These are phyloP conservation scores for Furcula furcula DNA, from an alignment of 2,888 invertebrate species.

Conservation along the genomic window DNA sequence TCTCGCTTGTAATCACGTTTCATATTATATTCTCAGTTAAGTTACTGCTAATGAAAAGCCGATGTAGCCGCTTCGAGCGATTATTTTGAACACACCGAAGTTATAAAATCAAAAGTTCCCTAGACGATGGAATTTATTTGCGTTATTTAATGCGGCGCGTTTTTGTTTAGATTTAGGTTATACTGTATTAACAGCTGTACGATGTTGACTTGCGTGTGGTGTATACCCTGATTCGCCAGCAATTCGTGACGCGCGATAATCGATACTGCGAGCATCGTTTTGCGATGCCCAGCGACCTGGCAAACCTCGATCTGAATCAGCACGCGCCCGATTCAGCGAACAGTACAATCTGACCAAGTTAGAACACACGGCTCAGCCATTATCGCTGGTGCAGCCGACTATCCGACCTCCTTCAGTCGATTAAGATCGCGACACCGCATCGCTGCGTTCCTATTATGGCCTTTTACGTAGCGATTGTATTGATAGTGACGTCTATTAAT, in stretches of 20 bases:
- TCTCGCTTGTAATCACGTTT: constrained; percentile 39
- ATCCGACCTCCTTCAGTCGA: constrained; percentile 37
- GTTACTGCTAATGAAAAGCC: constrained; percentile 73
- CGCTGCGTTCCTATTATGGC: constrained; percentile 56
- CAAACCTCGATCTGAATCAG: constrained; percentile 72
- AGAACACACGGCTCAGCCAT: constrained; percentile 38
- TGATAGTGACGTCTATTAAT: constrained; percentile 60
- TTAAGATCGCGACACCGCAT: constrained; percentile 54
- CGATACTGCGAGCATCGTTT: constrained; percentile 52
- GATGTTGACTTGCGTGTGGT: constrained; percentile 38
- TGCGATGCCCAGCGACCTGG: constrained; percentile 52
- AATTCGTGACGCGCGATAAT: constrained; percentile 56
- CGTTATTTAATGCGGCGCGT: constrained; percentile 1
- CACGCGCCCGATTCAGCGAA: constrained; percentile 60
- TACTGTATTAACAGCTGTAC: constrained; percentile 24
- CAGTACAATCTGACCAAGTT: constrained; percentile 51
- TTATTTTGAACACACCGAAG: constrained; percentile 31
- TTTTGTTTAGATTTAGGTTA: no score
- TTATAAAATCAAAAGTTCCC: not conserved
- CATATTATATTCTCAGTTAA: constrained; percentile 49
- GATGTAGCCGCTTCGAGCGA: constrained; percentile 46
- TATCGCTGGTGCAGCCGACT: constrained; percentile 29
- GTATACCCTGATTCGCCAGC: constrained; percentile 40
- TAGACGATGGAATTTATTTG: constrained; percentile 7
- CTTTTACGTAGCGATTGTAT: constrained; percentile 65